Evolutionary conservation across 2,888 invertebrate species (phyloP), one percentile per base, ranked within the genome.

Genomic region (Rhopalosiphum nymphaeae): DNA sequence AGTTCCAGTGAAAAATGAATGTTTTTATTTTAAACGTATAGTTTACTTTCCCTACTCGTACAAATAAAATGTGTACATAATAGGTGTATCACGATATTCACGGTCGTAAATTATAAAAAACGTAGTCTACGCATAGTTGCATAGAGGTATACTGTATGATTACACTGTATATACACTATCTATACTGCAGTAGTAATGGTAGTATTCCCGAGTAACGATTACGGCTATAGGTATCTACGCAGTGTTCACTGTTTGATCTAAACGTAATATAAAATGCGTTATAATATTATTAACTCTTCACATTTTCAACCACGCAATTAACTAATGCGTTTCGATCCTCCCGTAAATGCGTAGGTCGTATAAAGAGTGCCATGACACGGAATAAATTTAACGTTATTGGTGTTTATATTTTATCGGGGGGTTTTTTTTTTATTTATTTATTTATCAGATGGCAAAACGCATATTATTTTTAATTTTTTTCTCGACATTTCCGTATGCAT

Each of bases 41-140:
- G 36, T 78, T 1, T 78, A 78, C 36, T 36, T 78, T 78, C 36
- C 36, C 9, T 36, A 42, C 9, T 78, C 9, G 36, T 36, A 36
- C 78, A 78, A 78, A 78, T 78, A 78, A 78, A 78, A 78, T 78
- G 36, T 78, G 36, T 78, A 78, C 67, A 78, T 78, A 78, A 78
- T 78, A 78, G 36, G 67, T 36, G 67, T 78, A 78, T 78, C 78
- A 78, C 78, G 78, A 36, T 78, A 78, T 78, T 78, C 36, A 78
- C 36, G 36, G 78, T 78, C 36, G 36, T 78, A 78, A 78, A 78
- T 78, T 78, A 78, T 78, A 78, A 36, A 78, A 78, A 78, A 36
- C 36, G 7, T 36, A 36, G 36, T 36, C 78, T 25, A 36, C 36
- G 36, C 78, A 36, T 16, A 36, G 21, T 9, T 21, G 1, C 49